Base-by-base conservation (phyloP, 92 coral and sea anemone genomes). In the Palythoa caribaeorum region DNA sequence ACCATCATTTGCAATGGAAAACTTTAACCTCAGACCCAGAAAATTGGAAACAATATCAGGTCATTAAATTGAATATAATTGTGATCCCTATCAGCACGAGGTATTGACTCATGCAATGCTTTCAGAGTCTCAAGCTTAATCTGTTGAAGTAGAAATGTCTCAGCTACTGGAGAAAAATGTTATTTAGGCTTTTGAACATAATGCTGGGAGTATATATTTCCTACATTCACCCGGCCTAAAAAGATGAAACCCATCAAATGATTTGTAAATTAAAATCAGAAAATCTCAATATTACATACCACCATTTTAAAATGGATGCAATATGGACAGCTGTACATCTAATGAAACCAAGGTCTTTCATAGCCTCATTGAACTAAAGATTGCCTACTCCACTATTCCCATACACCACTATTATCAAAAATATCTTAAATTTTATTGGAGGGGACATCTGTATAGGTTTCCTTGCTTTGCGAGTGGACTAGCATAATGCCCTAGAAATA, bases 91-190 rank as follows among this genome's bases (percentile, higher is more conserved):
- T 68, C 38, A 68, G 19, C 38, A 68, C 73, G 19, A 21, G 73
- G 17, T 68, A 10, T 68, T 68, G 73, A 68, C 73, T 68, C 73
- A 68, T 68, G 73, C 73, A 68, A 68, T 68, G 38, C 38, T 68
- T 68, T 68, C 38, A 68, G 73, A 68, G 37, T 68, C 73, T 69
- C 9, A 69, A 69, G n/a, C 0, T 9, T n/a, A 28, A 69, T 68
- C 73, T 9, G 73, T 68, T 68, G 73, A 68, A 68, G 73, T 68
- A 68, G 38, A 68, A 68, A 68, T 68, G 4, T 68, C 17, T 9
- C 3, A 68, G 73, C 19, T 68, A 68, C 73, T 68, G 73, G 4
- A 68, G 73, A 68, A 17, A 17, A 17, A 17, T 68, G 17, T 68
- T 68, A 17, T 68, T 68, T 36, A 10, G 2, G 73, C 38, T 2